These are phyloP conservation scores for Andinoacara biseriatus DNA, from an alignment of 2,113 vertebrate genomes.

Conservation along the genomic window DNA sequence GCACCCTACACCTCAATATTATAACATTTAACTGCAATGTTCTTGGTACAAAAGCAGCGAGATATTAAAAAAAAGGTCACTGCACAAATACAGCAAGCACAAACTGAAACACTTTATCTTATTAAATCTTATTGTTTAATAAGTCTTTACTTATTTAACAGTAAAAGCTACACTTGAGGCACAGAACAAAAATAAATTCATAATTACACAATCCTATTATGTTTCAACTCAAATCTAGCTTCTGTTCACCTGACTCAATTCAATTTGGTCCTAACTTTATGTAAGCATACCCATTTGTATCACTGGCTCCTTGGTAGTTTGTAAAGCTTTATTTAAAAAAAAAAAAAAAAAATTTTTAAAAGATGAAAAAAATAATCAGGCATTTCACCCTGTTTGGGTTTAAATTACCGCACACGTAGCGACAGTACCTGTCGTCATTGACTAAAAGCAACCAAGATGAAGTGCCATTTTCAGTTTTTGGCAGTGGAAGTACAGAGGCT, in stretches of 20 bases:
- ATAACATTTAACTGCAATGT: background rate
- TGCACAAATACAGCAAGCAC: background rate
- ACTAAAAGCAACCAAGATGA: slow-evolving; percentile 1
- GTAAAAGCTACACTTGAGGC: background rate
- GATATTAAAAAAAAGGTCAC: background rate
- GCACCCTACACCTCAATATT: too few species aligned
- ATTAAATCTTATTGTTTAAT: background rate
- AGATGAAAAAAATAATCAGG: background rate
- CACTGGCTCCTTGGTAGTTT: background rate
- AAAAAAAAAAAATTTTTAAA: too few species aligned
- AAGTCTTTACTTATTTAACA: background rate
- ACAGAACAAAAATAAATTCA: background rate
- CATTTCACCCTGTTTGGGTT: background rate
- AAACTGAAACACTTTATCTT: background rate
- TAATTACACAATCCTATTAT: background rate
- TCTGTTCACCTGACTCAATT: background rate
- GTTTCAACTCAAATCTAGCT: background rate
- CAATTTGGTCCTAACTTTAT: background rate
- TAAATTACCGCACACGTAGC: background rate
- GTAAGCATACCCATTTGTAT: background rate
- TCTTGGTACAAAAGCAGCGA: background rate
- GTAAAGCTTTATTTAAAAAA: background rate
- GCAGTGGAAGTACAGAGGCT: slow-evolving; percentile 24
- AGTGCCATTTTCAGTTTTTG: slow-evolving; percentile 61
- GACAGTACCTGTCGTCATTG: background rate